These are phyloP conservation scores for Grapholita molesta DNA, from an alignment of 1,140 invertebrate species.

Conservation along the genomic window DNA sequence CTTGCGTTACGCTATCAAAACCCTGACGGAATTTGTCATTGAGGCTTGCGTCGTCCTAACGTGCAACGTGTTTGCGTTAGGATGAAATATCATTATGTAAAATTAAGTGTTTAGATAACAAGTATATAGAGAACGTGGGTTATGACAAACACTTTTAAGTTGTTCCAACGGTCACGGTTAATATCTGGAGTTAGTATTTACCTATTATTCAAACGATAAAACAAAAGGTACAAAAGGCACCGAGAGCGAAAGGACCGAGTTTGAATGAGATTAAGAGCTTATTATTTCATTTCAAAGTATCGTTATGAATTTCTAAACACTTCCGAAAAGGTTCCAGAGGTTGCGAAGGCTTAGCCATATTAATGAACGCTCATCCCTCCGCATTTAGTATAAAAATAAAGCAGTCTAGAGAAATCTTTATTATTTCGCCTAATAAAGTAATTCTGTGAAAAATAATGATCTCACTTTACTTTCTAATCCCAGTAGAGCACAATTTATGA, in stretches of 20 bases:
- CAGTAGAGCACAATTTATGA: slow-evolving; percentile 13
- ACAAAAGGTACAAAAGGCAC: slow-evolving; percentile 2
- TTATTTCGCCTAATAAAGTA: slow-evolving; percentile 16
- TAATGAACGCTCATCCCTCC: slow-evolving; percentile 12
- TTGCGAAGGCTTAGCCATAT: slow-evolving; percentile 17
- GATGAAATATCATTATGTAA: too few species aligned
- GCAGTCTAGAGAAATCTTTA: neutral
- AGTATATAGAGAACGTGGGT: too few species aligned
- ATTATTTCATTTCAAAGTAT: slow-evolving; percentile 17
- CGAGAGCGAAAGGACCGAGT: neutral
- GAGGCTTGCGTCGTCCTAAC: too few species aligned
- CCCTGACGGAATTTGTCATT: too few species aligned
- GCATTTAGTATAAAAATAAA: slow-evolving; percentile 14
- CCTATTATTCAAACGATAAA: neutral
- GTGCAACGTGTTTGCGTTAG: too few species aligned
- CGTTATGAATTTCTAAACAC: slow-evolving; percentile 15
- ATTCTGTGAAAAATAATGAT: slow-evolving; percentile 2
- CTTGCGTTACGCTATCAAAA: too few species aligned
- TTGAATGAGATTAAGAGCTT: slow-evolving; percentile 15
- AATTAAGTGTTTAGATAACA: too few species aligned
- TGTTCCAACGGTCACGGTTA: neutral
- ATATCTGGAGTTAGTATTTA: too few species aligned
- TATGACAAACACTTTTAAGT: too few species aligned
- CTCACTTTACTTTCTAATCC: slow-evolving; percentile 16
- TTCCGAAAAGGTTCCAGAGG: slow-evolving; percentile 12